Percentiles rank a stretch among this genome's conserved stretches.
Evolutionary conservation across 2,888 invertebrate genomes (phyloP).

Genomic region (Dryobota labecula): DNA sequence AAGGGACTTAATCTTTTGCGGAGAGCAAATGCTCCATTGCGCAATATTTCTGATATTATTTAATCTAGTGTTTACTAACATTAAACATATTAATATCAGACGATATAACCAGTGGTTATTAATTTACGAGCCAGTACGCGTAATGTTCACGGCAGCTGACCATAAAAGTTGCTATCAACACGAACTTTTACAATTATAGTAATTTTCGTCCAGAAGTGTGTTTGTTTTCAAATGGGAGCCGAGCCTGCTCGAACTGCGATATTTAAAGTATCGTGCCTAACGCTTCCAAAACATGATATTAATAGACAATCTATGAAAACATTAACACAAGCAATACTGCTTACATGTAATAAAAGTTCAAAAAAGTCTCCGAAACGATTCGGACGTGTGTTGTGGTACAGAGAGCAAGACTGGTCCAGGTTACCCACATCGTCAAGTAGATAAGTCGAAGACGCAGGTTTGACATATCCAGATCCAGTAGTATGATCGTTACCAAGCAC

Average conservation of each 20-base stretch:
- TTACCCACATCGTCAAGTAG: not conserved
- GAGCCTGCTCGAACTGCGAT: too few species aligned
- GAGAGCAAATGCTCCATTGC: not conserved
- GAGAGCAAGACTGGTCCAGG: not conserved
- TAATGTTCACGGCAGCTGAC: slow-evolving; percentile 34
- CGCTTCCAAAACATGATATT: not conserved
- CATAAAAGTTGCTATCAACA: slow-evolving; percentile 43
- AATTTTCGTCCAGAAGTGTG: slow-evolving; percentile 20
- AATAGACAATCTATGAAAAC: not conserved
- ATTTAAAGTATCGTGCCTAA: too few species aligned
- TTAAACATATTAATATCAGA: slow-evolving; percentile 20
- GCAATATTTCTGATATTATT: not conserved
- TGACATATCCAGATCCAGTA: not conserved
- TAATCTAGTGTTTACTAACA: slow-evolving; percentile 21
- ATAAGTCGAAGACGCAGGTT: not conserved
- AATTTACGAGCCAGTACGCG: slow-evolving; percentile 37
- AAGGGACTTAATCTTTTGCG: not conserved
- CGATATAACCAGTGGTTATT: slow-evolving; percentile 12
- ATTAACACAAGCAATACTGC: not conserved
- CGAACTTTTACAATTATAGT: slow-evolving; percentile 31
- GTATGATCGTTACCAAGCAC: not conserved
- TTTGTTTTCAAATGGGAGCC: slow-evolving; percentile 18
- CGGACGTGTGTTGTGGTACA: not conserved
- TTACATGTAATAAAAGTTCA: not conserved
- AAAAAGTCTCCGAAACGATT: not conserved